Evolutionary conservation across 1,140 invertebrate species (phyloP).

Genomic region (Hydropsyche tenuis): DNA sequence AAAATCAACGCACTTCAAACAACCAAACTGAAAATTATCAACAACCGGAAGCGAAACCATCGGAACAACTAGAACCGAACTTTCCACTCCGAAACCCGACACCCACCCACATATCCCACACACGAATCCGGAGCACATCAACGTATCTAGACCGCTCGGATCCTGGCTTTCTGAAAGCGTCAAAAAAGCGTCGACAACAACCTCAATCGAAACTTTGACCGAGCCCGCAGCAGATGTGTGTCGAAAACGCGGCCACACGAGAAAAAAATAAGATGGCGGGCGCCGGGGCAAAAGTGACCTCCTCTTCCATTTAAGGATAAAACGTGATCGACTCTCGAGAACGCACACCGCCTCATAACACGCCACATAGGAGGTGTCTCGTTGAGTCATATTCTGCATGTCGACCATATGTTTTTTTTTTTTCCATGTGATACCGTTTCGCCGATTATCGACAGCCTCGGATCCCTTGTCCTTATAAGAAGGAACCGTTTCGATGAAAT

Average conservation of each 20-base stretch:
- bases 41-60: no score
- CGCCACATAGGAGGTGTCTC: conserved; percentile 6
- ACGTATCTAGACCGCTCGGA: neutral
- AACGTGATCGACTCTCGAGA: conserved; percentile 35
- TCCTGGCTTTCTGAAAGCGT: neutral
- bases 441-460: no score
- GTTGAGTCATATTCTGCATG: conserved; percentile 44
- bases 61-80: no score
- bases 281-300: conserved; percentile 28
- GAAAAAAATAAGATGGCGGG: conserved; percentile 40
- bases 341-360: neutral
- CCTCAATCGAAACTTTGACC: conserved; percentile 17
- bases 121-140: no score
- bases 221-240: conserved; percentile 43
- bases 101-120: no score
- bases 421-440: no score
- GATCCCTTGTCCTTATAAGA: neutral
- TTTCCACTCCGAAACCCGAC: no score
- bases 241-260: conserved; percentile 7
- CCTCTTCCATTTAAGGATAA: conserved; percentile 46
- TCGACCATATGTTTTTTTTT: conserved; percentile 42
- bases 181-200: no score
- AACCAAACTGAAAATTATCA: no score
- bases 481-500: neutral
- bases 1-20: no score